phyloP scores from a whole-genome alignment of 2,113 vertebrate genomes.

The Microcebus murinus region DNA sequence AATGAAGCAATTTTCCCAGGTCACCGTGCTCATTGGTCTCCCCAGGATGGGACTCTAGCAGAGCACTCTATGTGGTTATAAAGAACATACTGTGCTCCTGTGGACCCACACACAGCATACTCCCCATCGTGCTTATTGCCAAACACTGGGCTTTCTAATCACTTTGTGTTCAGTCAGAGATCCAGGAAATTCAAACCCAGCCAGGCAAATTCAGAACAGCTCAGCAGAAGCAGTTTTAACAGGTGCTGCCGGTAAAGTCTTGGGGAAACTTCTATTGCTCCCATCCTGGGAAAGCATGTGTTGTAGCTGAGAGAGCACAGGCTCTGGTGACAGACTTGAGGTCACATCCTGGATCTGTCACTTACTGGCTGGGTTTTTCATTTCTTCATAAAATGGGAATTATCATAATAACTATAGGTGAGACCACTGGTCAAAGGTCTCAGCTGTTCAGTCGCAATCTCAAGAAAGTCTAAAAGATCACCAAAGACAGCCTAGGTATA shows the following conservation, averaged over 20 bases:
- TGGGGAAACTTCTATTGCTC: constrained; percentile 49
- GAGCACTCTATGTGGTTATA: constrained; percentile 74
- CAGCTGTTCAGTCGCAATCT: constrained; percentile 62
- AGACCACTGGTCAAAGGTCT: constrained; percentile 59
- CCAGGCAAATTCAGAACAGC: constrained; percentile 84
- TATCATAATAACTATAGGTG: constrained; percentile 2
- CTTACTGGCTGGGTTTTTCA: not conserved
- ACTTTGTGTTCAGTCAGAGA: constrained; percentile 83
- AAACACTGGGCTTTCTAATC: constrained; percentile 84
- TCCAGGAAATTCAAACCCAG: constrained; percentile 82
- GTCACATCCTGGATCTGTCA: not conserved
- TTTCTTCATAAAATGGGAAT: constrained; percentile 24
- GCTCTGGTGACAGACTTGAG: not conserved
- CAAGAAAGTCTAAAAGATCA: constrained; percentile 63
- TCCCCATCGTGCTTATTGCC: constrained; percentile 80
- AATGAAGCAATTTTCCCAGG: not conserved
- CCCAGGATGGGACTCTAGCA: constrained; percentile 75
- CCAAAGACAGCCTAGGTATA: constrained; percentile 29
- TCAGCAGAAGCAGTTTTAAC: constrained; percentile 84
- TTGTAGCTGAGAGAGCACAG: not conserved
- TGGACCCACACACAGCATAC: constrained; percentile 82
- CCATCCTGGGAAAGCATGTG: not conserved
- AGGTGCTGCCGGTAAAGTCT: constrained; percentile 77
- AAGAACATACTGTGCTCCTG: constrained; percentile 80
- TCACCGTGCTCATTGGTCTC: constrained; percentile 62